Percentiles rank a stretch among this genome's conserved stretches.
phyloP scores from a whole-genome alignment of 2,113 vertebrate genomes.

The Nasalis larvatus region DNA sequence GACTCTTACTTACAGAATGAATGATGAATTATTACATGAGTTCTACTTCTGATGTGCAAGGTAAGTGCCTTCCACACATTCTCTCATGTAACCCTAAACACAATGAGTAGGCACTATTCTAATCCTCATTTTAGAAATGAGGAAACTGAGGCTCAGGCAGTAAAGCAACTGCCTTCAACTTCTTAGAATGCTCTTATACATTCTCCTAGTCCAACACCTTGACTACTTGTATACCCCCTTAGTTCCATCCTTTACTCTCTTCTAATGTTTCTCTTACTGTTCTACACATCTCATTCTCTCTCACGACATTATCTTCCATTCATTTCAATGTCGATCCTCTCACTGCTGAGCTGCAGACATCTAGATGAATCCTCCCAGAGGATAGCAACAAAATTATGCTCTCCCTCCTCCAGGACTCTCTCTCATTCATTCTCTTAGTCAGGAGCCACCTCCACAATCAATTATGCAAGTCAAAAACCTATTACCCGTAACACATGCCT shows the following conservation, averaged over 20 bases:
- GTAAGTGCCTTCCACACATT: not conserved
- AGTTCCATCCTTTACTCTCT: not conserved
- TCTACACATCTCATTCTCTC: not conserved
- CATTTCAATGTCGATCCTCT: not conserved
- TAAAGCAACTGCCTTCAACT: not conserved
- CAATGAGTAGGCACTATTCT: not conserved
- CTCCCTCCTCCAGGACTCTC: not conserved
- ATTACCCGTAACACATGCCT: not conserved
- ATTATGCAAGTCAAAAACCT: not conserved
- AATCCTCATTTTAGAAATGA: not conserved
- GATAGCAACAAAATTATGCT: not conserved
- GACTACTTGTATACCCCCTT: too few relatives aligned
- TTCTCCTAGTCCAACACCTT: not conserved
- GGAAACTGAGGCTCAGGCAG: not conserved
- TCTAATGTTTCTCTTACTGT: not conserved
- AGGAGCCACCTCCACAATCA: not conserved
- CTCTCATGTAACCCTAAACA: not conserved
- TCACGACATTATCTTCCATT: not conserved
- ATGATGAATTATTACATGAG: not conserved
- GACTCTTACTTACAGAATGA: not conserved
- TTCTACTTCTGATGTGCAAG: not conserved
- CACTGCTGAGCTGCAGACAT: not conserved
- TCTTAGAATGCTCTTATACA: not conserved
- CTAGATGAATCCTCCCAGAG: not conserved
- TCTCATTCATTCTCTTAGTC: not conserved